Percentiles rank a stretch among this genome's conserved stretches.
These are phyloP conservation scores for Mimachlamys varia DNA, from an alignment of 2,888 invertebrate species.

Conservation along the genomic window DNA sequence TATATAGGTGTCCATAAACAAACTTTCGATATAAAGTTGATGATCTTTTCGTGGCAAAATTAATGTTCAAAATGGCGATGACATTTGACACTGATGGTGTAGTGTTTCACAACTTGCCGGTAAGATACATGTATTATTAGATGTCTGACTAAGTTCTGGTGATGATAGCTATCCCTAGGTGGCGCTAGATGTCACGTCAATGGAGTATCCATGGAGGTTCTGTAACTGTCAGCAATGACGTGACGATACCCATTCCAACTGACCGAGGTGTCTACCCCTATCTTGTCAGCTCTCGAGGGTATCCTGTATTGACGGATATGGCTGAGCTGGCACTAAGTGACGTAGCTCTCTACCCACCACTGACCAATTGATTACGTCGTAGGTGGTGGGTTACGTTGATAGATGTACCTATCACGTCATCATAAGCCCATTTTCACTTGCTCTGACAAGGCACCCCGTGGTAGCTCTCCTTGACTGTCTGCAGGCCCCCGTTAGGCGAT, in stretches of 20 bases:
- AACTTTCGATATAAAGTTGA: too few species aligned
- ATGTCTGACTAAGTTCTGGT: not conserved
- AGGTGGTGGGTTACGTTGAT: not conserved
- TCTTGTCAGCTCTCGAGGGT: not conserved
- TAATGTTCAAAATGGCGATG: too few species aligned
- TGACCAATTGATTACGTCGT: not conserved
- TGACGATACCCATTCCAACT: not conserved
- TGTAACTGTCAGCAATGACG: not conserved
- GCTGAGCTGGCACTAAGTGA: not conserved
- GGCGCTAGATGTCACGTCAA: not conserved
- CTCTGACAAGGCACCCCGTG: slow-evolving; percentile 27
- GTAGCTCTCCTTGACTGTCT: not conserved
- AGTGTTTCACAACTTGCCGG: not conserved
- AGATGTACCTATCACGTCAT: not conserved
- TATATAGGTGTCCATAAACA: too few species aligned
- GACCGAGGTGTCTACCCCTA: not conserved
- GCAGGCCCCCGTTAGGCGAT: not conserved
- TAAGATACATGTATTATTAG: not conserved
- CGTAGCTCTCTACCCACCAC: not conserved
- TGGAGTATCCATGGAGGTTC: not conserved
- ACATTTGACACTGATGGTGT: not conserved
- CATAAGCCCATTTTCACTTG: slow-evolving; percentile 5
- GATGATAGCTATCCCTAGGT: not conserved
- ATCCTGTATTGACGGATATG: slow-evolving; percentile 15
- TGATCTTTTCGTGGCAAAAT: too few species aligned